A percentile compares a stretch with the other conserved stretches of the same genome.
Evolutionary conservation across 2,113 vertebrate species (phyloP).

Genomic region (Ceyx cyanopectus): DNA sequence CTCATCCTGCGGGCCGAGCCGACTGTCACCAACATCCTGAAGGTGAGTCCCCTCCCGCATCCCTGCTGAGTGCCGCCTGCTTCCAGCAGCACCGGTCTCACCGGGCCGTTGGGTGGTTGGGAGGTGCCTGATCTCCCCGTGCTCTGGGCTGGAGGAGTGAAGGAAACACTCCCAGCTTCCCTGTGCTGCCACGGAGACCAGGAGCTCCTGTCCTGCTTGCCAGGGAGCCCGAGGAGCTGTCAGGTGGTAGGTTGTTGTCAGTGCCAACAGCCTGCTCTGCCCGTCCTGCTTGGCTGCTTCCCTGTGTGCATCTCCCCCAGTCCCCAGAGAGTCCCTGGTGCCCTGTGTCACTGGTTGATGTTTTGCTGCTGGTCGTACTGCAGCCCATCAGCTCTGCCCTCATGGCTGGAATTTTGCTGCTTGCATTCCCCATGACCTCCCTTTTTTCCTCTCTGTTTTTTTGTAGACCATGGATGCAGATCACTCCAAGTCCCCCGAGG

Average conservation of each 20-base stretch:
- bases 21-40: constrained; percentile 97
- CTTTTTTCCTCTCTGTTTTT: not conserved
- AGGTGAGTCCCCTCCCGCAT: constrained; percentile 75
- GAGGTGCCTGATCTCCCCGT: not conserved
- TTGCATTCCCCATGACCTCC: not conserved
- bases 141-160: not conserved
- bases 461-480: constrained; percentile 94
- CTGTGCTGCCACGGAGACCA: not conserved
- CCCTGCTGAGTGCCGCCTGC: accelerated
- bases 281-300: accelerated
- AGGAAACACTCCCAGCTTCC: not conserved
- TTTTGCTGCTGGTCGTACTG: accelerated
- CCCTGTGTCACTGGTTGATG: not conserved
- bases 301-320: accelerated
- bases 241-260: not conserved
- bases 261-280: not conserved
- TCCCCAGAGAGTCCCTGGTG: not conserved
- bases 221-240: not conserved
- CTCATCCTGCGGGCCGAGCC: constrained; percentile 95
- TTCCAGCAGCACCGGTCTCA: not conserved
- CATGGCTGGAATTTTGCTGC: not conserved
- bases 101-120: not conserved
- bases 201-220: not conserved
- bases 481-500: constrained; percentile 97
- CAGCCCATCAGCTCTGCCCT: not conserved